Evolutionary conservation across 2,797 vertebrate species (phyloP).

Genomic region (Pogonophryne albipinna): DNA sequence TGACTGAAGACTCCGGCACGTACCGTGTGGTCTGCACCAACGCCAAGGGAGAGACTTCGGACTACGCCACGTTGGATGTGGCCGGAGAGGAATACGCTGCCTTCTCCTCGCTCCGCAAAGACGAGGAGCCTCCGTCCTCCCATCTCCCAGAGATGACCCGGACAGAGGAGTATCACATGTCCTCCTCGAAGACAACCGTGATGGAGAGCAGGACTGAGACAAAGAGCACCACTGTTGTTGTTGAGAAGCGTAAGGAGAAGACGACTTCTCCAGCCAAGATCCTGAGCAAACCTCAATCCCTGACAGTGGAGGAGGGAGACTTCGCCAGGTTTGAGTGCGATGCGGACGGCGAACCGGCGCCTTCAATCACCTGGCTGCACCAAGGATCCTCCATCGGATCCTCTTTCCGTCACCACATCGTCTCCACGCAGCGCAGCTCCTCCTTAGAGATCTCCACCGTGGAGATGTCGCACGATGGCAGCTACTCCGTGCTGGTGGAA

Average conservation of each 20-base stretch:
- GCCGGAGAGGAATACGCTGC: conserved; percentile 90
- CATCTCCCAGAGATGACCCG: conserved; percentile 91
- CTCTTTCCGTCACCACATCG: conserved; percentile 88
- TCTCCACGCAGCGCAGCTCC: conserved; percentile 89
- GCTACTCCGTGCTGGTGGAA: conserved; percentile 91
- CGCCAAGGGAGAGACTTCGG: conserved; percentile 94
- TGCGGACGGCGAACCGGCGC: conserved; percentile 92
- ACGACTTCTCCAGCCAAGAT: conserved; percentile 84
- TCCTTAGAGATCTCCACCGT: conserved; percentile 93
- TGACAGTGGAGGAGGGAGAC: conserved; percentile 92
- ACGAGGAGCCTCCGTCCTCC: conserved; percentile 91
- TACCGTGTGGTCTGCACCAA: conserved; percentile 95
- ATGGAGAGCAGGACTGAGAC: conserved; percentile 80
- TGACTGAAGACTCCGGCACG: conserved; percentile 93
- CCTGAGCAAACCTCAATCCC: conserved; percentile 91
- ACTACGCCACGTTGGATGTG: conserved; percentile 96
- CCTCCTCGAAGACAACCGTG: conserved; percentile 87
- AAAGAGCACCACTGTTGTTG: conserved; percentile 76
- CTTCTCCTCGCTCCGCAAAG: conserved; percentile 88
- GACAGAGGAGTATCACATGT: conserved; percentile 92
- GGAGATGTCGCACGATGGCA: conserved; percentile 93
- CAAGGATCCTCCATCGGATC: conserved; percentile 85
- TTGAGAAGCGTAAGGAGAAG: conserved; percentile 58
- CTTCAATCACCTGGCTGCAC: conserved; percentile 90
- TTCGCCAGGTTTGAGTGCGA: conserved; percentile 92